Evolutionary conservation across 2,888 invertebrate species (phyloP).

Genomic region (Nowickia ferox): DNA sequence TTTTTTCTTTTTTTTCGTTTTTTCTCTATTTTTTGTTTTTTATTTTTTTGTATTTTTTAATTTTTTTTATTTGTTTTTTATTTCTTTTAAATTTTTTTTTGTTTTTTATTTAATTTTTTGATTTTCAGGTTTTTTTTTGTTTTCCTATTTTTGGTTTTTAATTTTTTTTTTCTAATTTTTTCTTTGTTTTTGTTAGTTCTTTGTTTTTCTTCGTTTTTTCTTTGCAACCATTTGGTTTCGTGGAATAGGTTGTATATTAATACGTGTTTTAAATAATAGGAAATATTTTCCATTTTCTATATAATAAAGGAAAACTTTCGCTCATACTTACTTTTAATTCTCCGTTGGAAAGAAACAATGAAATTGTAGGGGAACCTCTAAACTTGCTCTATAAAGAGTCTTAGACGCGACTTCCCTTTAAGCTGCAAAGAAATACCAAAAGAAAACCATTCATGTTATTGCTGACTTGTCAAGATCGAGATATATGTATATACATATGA

Average conservation of each 20-base stretch:
- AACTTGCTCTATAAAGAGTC: constrained; percentile 80
- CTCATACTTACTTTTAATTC: constrained; percentile 80
- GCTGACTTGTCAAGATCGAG: background rate
- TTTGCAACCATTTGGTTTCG: background rate
- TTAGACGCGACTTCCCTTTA: constrained; percentile 80
- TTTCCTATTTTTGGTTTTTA: constrained; percentile 41
- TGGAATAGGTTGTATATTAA: constrained; percentile 5
- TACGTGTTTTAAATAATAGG: constrained; percentile 2
- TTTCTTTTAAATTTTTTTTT: constrained; percentile 9
- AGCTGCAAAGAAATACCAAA: constrained; percentile 75
- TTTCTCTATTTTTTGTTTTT: constrained; percentile 9
- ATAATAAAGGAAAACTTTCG: constrained; percentile 71
- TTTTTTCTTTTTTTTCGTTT: constrained; percentile 13
- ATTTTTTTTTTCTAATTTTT: constrained; percentile 56
- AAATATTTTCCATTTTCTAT: constrained; percentile 68
- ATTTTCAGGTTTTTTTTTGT: constrained; percentile 25
- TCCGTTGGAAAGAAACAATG: constrained; percentile 81
- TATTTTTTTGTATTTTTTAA: constrained; percentile 2
- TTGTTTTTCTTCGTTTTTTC: constrained; percentile 11
- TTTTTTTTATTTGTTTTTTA: background rate
- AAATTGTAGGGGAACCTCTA: constrained; percentile 81
- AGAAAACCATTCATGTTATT: background rate
- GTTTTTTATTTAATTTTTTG: constrained; percentile 28
- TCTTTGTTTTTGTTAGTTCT: constrained; percentile 28
- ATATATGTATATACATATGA: background rate